Evolutionary conservation across 2,797 vertebrate species (phyloP), one percentile per base, ranked within the genome.

Genomic region (Myripristis murdjan): DNA sequence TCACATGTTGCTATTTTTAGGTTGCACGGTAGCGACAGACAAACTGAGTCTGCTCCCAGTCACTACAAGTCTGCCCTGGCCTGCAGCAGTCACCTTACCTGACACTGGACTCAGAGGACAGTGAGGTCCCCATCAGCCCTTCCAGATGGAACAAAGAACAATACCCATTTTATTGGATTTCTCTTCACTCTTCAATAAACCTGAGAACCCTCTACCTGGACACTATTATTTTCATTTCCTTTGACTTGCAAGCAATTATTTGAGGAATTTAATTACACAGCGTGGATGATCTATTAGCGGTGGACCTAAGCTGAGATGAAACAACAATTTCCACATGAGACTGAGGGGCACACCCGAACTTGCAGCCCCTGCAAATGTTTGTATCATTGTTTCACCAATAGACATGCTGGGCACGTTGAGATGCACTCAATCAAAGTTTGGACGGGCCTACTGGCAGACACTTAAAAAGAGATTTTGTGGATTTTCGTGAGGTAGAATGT

Each of bases 381-480:
- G 31, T 68, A 46, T 68, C 60, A 55, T 73, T 80, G 77, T 74
- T 62, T 59, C 76, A 24, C 71, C 26, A 66, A 70, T 91, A 90
- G 85, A 83, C 85, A 91, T 88, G 81, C 87, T 39, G 64, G 62
- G 70, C 88, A 89, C 85, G 89, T 68, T 76, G 78, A 66, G 83
- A 87, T 66, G 73, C 80, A 79, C 82, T 88, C 84, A 88, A 85
- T 91, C 88, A 90, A 87, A 81, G 84, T 86, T 87, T 87, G 79
- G 87, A 83, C 69, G 76, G 84, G 71, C 75, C 73, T 77, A 77
- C 78, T 84, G 84, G 86, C 87, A 84, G 71, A 85, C 85, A 79
- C 81, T 87, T 81, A 80, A 80, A 87, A 80, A 76, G 85, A 88
- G 82, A 89, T 87, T 89, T 83, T 86, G 83, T 86, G 88, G 90